phyloP scores from a whole-genome alignment of 2,888 invertebrate species.

The Phalera bucephala region DNA sequence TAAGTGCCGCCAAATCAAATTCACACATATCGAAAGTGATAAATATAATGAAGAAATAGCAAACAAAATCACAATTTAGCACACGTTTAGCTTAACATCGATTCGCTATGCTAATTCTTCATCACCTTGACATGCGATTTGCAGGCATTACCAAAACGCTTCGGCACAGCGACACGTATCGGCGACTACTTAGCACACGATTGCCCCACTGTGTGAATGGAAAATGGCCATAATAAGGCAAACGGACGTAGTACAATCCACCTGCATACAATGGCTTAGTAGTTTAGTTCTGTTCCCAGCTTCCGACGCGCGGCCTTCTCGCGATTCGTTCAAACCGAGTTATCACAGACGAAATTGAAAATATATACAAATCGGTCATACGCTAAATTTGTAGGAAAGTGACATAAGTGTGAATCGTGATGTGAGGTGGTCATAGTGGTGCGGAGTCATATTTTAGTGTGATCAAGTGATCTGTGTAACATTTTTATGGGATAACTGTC shows the following conservation, averaged over 20 bases:
- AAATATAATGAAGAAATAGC: conserved; percentile 23
- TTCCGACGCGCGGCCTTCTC: conserved; percentile 72
- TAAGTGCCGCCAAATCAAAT: conserved; percentile 1
- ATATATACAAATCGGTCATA: conserved; percentile 24
- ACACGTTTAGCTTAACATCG: conserved; percentile 39
- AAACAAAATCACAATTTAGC: conserved; percentile 22
- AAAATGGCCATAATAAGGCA: conserved; percentile 75
- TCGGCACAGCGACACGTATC: conserved; percentile 33
- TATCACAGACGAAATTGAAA: conserved; percentile 35
- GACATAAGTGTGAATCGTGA: conserved; percentile 37
- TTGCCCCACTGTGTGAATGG: conserved; percentile 75
- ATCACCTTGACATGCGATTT: conserved; percentile 57
- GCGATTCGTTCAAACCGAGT: conserved; percentile 41
- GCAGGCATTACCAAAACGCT: conserved; percentile 42
- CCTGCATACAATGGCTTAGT: conserved; percentile 81
- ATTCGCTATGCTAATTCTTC: conserved; percentile 55
- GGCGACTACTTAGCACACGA: conserved; percentile 36
- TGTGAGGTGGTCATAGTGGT: conserved; percentile 36
- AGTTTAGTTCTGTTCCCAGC: conserved; percentile 75
- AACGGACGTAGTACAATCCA: conserved; percentile 74
- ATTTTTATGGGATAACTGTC: conserved; percentile 8
- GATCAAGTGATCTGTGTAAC: conserved; percentile 21
- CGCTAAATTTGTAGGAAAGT: conserved; percentile 16
- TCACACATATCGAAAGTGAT: conserved; percentile 4
- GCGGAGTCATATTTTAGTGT: conserved; percentile 14